Conservation (phyloP, 35 echinoderm and acorn worm species). For the Ophiothrix spiculata region DNA sequence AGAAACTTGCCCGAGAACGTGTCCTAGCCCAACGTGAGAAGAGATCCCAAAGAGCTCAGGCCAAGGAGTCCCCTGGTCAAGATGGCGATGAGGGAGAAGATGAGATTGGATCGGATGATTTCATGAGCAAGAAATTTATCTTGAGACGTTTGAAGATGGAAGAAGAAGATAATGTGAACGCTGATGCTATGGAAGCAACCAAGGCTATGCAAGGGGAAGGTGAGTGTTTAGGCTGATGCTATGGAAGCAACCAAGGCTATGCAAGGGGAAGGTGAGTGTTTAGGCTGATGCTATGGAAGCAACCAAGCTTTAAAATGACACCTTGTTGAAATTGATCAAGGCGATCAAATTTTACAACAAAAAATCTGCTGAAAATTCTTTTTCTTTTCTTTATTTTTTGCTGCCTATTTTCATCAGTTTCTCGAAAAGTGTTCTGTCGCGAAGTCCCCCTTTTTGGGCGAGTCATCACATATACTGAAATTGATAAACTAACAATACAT, state of each 20-base stretch:
- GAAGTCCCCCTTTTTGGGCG: no score
- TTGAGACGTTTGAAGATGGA: slow-evolving; percentile 42
- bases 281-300: no score
- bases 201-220: slow-evolving; percentile 21
- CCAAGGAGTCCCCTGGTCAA: background rate
- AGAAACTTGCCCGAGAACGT: slow-evolving; percentile 74
- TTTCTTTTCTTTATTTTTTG: no score
- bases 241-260: slow-evolving; percentile 42
- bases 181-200: slow-evolving; percentile 70
- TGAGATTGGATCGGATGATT: slow-evolving; percentile 14
- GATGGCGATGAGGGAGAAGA: slow-evolving; percentile 43
- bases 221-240: slow-evolving; percentile 70
- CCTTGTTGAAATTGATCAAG: no score
- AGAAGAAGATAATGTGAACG: slow-evolving; percentile 73
- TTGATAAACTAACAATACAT: no score
- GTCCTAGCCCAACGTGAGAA: slow-evolving; percentile 52
- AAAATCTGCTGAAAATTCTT: no score
- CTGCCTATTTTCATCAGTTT: no score
- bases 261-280: slow-evolving; percentile 13
- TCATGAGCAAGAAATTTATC: slow-evolving; percentile 20
- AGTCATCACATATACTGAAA: no score
- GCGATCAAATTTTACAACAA: no score
- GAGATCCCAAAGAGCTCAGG: slow-evolving; percentile 1
- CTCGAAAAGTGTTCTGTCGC: no score
- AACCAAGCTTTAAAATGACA: no score